Conservation (phyloP, 2,113 vertebrate genomes). For the Nasalis larvatus region DNA sequence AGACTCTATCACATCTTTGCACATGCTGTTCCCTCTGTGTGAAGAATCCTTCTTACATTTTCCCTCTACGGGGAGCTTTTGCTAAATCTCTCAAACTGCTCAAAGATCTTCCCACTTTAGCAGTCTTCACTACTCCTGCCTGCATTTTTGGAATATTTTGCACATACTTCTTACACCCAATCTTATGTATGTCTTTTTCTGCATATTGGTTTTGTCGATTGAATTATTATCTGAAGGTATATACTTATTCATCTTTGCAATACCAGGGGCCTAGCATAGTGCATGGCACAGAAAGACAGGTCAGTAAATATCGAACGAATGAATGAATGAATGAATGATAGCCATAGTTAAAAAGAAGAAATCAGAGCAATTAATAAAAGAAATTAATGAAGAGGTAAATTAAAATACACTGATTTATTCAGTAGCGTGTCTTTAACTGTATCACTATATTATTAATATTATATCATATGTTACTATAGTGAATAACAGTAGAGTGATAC, state of each 20-base stretch:
- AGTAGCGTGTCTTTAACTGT: background rate
- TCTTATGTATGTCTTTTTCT: background rate
- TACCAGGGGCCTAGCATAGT: background rate
- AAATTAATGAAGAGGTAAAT: background rate
- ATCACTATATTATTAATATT: background rate
- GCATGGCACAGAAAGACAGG: background rate
- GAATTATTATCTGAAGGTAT: background rate
- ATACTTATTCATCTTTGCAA: background rate
- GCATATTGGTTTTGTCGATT: background rate
- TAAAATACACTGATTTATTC: background rate
- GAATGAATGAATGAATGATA: background rate
- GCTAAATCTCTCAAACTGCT: background rate
- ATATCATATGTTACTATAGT: background rate
- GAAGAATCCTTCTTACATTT: background rate
- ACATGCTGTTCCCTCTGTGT: background rate
- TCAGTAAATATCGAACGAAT: background rate
- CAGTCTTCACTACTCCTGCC: accelerated
- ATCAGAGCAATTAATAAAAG: background rate
- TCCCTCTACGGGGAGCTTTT: background rate
- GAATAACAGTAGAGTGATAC: background rate
- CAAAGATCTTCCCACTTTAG: background rate
- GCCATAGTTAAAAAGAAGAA: background rate
- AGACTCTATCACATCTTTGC: background rate
- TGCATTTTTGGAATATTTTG: background rate
- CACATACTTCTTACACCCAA: background rate